Conservation (phyloP, 2,113 vertebrate species). For the Turdus rufiventris region DNA sequence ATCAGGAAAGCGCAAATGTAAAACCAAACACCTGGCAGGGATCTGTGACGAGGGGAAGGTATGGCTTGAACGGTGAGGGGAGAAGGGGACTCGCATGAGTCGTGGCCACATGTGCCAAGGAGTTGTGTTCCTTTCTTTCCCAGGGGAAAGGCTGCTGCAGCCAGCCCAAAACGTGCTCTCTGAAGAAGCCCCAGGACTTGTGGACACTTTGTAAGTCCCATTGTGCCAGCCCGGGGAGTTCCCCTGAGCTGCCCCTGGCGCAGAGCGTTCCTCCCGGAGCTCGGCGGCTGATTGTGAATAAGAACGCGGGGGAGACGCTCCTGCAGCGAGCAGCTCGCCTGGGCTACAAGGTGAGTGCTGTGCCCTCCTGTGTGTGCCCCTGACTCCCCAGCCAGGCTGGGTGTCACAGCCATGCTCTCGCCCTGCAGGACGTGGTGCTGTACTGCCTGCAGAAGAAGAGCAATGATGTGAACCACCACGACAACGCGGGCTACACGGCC, state of each 20-base stretch:
- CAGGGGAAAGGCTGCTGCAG: constrained; percentile 72
- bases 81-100: neutral
- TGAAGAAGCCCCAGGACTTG: constrained; percentile 70
- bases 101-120: neutral
- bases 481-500: constrained; percentile 95
- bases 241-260: constrained; percentile 69
- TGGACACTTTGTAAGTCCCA: constrained; percentile 73
- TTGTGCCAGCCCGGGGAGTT: constrained; percentile 66
- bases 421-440: constrained; percentile 87
- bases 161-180: constrained; percentile 61
- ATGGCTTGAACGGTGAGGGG: neutral
- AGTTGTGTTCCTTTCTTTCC: neutral
- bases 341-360: constrained; percentile 86
- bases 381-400: rapidly evolving
- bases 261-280: constrained; percentile 87
- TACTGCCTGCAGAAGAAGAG: constrained; percentile 96
- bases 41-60: constrained; percentile 86
- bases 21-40: constrained; percentile 91
- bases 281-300: constrained; percentile 94
- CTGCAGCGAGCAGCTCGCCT: constrained; percentile 92
- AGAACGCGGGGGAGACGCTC: constrained; percentile 94
- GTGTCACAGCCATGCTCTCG: neutral
- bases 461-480: constrained; percentile 92
- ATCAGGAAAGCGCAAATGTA: constrained; percentile 96
- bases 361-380: rapidly evolving